These are phyloP conservation scores for Andrena praecox DNA, from an alignment of 2,888 invertebrate genomes.

Conservation along the genomic window DNA sequence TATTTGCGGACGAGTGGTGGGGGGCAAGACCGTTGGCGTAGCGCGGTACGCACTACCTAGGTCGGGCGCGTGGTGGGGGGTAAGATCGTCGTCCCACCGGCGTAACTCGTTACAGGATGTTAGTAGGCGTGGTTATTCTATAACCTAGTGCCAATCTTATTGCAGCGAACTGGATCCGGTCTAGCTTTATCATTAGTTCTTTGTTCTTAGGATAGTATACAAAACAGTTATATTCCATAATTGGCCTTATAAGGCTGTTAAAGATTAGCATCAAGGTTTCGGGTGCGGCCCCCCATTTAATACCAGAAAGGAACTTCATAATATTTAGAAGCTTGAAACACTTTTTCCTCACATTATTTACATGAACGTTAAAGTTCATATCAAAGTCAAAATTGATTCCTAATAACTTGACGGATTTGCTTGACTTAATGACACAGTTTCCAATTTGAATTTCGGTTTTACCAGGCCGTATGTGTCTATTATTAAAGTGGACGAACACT, in stretches of 20 bases:
- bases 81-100: too few species aligned
- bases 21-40: too few species aligned
- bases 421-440: neutral
- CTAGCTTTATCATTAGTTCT: neutral
- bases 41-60: too few species aligned
- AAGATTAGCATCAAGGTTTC: neutral
- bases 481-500: slow-evolving; percentile 13
- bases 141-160: slow-evolving; percentile 9
- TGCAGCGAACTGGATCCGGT: slow-evolving; percentile 14
- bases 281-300: neutral
- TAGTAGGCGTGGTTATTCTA: slow-evolving; percentile 9
- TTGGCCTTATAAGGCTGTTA: neutral
- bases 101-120: neutral
- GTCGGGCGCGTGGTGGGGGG: too few species aligned
- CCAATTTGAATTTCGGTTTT: neutral
- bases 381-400: slow-evolving; percentile 1
- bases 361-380: neutral
- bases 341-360: neutral
- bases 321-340: neutral
- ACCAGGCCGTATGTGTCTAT: neutral
- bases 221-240: neutral
- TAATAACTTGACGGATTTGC: neutral
- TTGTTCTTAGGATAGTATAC: slow-evolving; percentile 1
- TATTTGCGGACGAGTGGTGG: too few species aligned
- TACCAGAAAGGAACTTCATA: neutral